These are phyloP conservation scores for Sanderia malayensis DNA, from an alignment of 30 jellyfish, hydroid and myxozoan genomes.

Conservation along the genomic window DNA sequence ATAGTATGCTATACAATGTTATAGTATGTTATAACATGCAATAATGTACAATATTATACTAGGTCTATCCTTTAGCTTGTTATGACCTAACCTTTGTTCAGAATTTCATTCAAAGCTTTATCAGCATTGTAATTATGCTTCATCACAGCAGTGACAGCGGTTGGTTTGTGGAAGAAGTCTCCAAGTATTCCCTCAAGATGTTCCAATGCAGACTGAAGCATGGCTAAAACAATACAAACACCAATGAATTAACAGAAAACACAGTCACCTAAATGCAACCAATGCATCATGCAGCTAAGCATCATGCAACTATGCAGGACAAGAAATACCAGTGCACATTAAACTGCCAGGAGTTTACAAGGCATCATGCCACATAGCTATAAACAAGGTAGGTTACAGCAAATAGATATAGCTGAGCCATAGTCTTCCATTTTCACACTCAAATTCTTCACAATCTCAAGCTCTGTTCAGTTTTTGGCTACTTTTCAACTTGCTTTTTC, in stretches of 20 bases:
- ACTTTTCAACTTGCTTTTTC: not conserved
- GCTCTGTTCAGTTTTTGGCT: not conserved
- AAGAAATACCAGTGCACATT: no score
- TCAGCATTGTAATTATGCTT: conserved; percentile 45
- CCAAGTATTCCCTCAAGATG: conserved; percentile 79
- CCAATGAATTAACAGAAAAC: no score
- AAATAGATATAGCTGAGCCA: no score
- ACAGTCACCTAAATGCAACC: no score
- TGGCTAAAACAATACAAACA: conserved; percentile 59
- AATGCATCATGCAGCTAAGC: no score
- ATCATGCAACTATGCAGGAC: no score
- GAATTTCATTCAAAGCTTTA: conserved; percentile 62
- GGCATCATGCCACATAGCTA: no score
- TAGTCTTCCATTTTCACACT: no score
- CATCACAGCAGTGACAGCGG: conserved; percentile 56
- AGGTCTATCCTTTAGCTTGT: no score
- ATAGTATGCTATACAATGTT: not conserved
- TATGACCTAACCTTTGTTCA: conserved; percentile 76
- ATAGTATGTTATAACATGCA: not conserved
- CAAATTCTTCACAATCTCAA: not conserved
- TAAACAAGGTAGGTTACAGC: no score
- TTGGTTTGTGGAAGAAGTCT: conserved; percentile 57
- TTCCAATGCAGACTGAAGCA: conserved; percentile 64
- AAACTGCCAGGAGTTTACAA: no score
- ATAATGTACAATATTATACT: no score